A percentile compares a stretch with the other conserved stretches of the same genome.
Conservation (phyloP, 2,888 invertebrate genomes). For the Chorisops tibialis region DNA sequence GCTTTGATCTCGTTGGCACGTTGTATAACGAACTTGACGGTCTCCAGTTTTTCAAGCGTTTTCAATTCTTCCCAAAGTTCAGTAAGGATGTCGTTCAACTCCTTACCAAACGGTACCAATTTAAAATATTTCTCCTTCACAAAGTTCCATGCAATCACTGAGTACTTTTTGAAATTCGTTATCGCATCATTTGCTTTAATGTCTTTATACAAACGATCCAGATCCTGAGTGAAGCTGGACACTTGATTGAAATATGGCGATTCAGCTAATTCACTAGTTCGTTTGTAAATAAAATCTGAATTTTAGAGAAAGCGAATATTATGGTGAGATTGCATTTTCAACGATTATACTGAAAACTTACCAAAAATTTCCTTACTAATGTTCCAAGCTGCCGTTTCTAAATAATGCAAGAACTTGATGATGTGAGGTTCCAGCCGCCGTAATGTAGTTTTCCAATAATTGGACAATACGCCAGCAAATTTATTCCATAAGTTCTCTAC, state of each 20-base stretch:
- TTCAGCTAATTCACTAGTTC: slow-evolving; percentile 73
- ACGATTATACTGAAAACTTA: slow-evolving; percentile 39
- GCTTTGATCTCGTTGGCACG: slow-evolving; percentile 61
- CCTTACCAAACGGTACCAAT: slow-evolving; percentile 66
- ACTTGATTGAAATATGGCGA: slow-evolving; percentile 79
- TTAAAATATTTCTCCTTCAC: slow-evolving; percentile 65
- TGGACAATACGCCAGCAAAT: slow-evolving; percentile 60
- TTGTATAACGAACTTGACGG: slow-evolving; percentile 57
- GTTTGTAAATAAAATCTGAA: slow-evolving; percentile 75
- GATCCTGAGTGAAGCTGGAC: slow-evolving; percentile 73
- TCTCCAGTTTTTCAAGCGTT: slow-evolving; percentile 60
- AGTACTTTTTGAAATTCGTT: slow-evolving; percentile 76
- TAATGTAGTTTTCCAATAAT: slow-evolving; percentile 71
- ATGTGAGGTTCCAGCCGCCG: slow-evolving; percentile 75
- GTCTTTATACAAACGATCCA: slow-evolving; percentile 76
- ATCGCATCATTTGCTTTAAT: slow-evolving; percentile 72
- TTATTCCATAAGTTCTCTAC: slow-evolving; percentile 74
- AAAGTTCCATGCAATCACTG: slow-evolving; percentile 63
- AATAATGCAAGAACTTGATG: slow-evolving; percentile 70
- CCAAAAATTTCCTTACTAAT: slow-evolving; percentile 69
- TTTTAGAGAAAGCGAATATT: slow-evolving; percentile 24
- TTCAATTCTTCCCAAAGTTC: slow-evolving; percentile 63
- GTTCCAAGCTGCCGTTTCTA: slow-evolving; percentile 70
- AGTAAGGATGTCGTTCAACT: slow-evolving; percentile 60
- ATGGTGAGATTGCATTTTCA: neutral